Evolutionary conservation across 2,113 vertebrate genomes (phyloP).

Genomic region (Tor tambroides): DNA sequence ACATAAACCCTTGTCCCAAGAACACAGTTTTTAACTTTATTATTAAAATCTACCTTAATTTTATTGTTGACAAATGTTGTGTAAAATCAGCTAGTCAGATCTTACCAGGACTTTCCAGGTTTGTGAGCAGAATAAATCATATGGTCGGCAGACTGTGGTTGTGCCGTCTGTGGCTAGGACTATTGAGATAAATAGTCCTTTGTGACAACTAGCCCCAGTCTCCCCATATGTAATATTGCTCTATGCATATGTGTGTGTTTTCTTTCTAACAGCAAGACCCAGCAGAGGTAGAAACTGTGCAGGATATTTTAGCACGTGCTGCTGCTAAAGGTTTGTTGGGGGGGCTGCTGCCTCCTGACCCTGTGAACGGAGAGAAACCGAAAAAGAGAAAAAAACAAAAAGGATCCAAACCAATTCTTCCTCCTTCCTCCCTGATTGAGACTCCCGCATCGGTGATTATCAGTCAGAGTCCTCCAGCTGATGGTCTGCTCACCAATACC

Average conservation of each 20-base stretch:
- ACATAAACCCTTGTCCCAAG: neutral
- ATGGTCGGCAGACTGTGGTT: neutral
- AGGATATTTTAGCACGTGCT: conserved; percentile 76
- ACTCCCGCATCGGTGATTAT: neutral
- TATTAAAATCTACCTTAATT: neutral
- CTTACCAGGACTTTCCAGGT: neutral
- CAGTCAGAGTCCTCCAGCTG: neutral
- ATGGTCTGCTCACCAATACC: neutral
- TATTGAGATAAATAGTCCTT: neutral
- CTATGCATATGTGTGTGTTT: conserved; percentile 43
- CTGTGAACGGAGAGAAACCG: neutral
- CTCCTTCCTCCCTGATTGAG: conserved; percentile 47
- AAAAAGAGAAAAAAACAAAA: conserved; percentile 18
- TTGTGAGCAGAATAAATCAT: neutral
- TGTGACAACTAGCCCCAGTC: neutral
- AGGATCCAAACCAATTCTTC: neutral
- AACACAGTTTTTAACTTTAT: neutral
- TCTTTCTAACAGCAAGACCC: conserved; percentile 51
- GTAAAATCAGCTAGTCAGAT: neutral
- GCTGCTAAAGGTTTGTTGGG: conserved; percentile 68
- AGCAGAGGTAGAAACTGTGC: conserved; percentile 61
- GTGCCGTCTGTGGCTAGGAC: neutral
- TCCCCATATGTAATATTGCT: neutral
- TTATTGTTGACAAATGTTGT: neutral
- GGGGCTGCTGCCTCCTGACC: neutral